A percentile compares a stretch with the other conserved stretches of the same genome.
Conservation (phyloP, 2,888 invertebrate species). For the Meandrusa payeni region DNA sequence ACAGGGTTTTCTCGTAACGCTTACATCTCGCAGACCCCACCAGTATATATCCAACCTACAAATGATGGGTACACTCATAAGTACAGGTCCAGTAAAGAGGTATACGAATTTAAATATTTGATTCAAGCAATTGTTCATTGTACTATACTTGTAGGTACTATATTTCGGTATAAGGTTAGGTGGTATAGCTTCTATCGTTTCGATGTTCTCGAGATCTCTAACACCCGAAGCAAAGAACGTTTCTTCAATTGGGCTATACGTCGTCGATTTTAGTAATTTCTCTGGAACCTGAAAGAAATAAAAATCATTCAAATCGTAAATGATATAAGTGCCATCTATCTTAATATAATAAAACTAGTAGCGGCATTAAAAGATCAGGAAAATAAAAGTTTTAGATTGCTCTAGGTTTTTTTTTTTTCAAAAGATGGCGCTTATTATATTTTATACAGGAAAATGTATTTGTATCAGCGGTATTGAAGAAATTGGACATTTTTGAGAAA, state of each 20-base stretch:
- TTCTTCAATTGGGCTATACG: conserved; percentile 43
- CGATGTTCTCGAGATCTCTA: conserved; percentile 29
- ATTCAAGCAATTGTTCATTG: not conserved
- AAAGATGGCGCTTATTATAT: conserved; percentile 1
- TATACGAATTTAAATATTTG: too few relatives aligned
- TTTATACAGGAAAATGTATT: too few relatives aligned
- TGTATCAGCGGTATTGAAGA: too few relatives aligned
- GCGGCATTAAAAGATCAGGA: too few relatives aligned
- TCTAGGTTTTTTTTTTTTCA: not conserved
- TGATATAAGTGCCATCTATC: conserved; percentile 7
- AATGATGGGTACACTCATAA: conserved; percentile 2
- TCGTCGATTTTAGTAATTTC: conserved; percentile 48
- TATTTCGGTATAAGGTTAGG: conserved; percentile 44
- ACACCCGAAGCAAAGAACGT: conserved; percentile 31
- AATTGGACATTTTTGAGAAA: too few relatives aligned
- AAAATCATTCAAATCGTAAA: not conserved
- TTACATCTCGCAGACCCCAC: conserved; percentile 64
- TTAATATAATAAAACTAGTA: conserved; percentile 3
- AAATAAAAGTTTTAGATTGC: not conserved
- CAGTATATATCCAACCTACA: conserved; percentile 63
- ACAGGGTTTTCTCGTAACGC: conserved; percentile 52
- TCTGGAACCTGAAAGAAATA: conserved; percentile 48
- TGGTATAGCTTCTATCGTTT: conserved; percentile 45
- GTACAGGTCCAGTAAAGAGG: too few relatives aligned
- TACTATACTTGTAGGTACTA: conserved; percentile 53